A percentile compares a stretch with the other conserved stretches of the same genome.
phyloP scores from a whole-genome alignment of 2,113 vertebrate species.

The Atlantisia rogersi region DNA sequence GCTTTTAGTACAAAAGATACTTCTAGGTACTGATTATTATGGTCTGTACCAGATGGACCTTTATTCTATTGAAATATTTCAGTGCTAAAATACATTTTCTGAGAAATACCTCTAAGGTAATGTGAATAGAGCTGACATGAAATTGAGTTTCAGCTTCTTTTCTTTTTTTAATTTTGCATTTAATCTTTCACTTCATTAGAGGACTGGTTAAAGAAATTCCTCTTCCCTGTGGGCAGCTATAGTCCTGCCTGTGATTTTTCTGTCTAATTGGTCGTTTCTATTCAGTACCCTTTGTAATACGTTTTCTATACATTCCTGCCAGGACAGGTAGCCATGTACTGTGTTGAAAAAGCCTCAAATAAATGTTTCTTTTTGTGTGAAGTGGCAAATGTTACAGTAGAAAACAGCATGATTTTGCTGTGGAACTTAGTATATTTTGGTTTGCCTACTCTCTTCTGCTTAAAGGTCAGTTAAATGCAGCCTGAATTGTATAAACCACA shows the following conservation, averaged over 20 bases:
- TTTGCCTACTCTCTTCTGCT: not conserved
- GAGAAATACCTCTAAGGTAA: not conserved
- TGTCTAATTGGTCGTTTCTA: not conserved
- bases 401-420: not conserved
- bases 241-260: not conserved
- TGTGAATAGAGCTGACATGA: not conserved
- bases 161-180: not conserved
- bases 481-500: not conserved
- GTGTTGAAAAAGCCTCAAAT: not conserved
- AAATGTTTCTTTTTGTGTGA: not conserved
- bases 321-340: not conserved
- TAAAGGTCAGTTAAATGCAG: not conserved
- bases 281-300: not conserved
- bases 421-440: not conserved
- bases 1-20: not conserved
- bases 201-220: not conserved
- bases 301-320: not conserved
- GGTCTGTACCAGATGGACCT: not conserved
- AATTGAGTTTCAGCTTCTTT: not conserved
- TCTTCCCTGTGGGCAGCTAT: constrained; percentile 17
- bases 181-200: constrained; percentile 5
- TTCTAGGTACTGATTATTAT: not conserved
- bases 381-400: not conserved
- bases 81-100: not conserved
- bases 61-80: not conserved